phyloP scores from a whole-genome alignment of 1,140 invertebrate genomes.

The Drosophila elegans region DNA sequence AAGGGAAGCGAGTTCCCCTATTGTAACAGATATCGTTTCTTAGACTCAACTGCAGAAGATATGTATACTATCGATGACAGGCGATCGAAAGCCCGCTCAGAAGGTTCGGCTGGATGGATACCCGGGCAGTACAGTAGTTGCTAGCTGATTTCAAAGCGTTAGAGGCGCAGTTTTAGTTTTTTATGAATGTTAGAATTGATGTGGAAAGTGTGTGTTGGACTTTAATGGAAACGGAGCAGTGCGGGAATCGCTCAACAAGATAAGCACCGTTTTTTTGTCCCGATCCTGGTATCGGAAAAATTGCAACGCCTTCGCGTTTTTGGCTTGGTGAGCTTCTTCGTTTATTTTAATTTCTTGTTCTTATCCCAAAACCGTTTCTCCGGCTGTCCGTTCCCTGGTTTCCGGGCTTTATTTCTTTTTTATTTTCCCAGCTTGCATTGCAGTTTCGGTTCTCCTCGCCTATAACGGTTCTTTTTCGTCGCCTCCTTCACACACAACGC shows the following conservation, averaged over 20 bases:
- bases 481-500: constrained; percentile 24
- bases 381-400: neutral
- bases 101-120: neutral
- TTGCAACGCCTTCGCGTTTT: constrained; percentile 1
- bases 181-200: constrained; percentile 66
- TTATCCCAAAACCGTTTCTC: neutral
- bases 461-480: constrained; percentile 50
- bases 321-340: constrained; percentile 7
- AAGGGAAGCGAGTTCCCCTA: too few species aligned
- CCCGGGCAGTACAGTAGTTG: constrained; percentile 1
- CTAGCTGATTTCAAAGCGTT: constrained; percentile 13
- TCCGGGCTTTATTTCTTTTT: constrained; percentile 10
- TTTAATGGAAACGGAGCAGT: constrained; percentile 55
- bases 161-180: constrained; percentile 43
- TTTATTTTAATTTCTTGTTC: neutral
- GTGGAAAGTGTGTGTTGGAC: constrained; percentile 64
- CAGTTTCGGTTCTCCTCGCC: constrained; percentile 27
- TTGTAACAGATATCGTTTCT: too few species aligned
- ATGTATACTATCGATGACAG: constrained; percentile 17
- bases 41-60: neutral
- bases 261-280: constrained; percentile 61
- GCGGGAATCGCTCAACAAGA: constrained; percentile 58
- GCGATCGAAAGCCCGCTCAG: neutral
- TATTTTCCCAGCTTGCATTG: constrained; percentile 13
- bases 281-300: constrained; percentile 2